Base-by-base conservation (phyloP, 2,888 invertebrate species). In the Acronicta psi region DNA sequence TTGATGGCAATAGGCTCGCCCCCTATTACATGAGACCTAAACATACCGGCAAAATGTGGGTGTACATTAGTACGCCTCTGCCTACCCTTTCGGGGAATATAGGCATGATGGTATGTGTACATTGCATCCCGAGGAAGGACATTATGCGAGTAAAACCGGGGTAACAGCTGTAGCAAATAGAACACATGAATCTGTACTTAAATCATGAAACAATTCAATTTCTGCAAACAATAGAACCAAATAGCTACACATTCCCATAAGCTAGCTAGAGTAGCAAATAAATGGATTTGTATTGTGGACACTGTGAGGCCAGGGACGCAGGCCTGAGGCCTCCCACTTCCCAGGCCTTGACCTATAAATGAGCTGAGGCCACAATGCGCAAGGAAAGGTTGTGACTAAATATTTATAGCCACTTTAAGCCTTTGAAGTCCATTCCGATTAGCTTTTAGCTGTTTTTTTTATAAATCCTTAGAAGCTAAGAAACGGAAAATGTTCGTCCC, bases 331-430 rank as follows among this genome's bases (percentile, higher is more conserved):
- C 70, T 68, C 44, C 34, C 44, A 42, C 42, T 65, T 60, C 37
- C 43, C 43, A 65, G 40, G 46, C 73, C 73, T 74, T 74, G 73
- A 66, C 73, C 65, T 63, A 74, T 59, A 60, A 70, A 73, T 54
- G 38, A 45, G 41, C 38, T 49, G 43, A 69, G 58, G 66, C 56
- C 65, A 69, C 41, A 71, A 50, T 54, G 50, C 59, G 64, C 58
- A 68, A 67, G 60, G 45, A 57, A 55, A 13, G 64, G 43, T 49
- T 23, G 20, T 37, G 43, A 54, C 17, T 50, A 44, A 51, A 67
- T 66, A 62, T 73, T 56, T 54, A 56, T 52, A 58, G 42, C 43
- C 16, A 16, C 34, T 51, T 50, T 31, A 18, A 17, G 17, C 18
- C 41, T 44, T 43, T 53, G 29, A 58, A 62, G 50, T 67, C 58